Percentiles rank a stretch among this genome's conserved stretches.
Evolutionary conservation across 2,888 invertebrate genomes (phyloP).

Genomic region (Prenolepis imparis): DNA sequence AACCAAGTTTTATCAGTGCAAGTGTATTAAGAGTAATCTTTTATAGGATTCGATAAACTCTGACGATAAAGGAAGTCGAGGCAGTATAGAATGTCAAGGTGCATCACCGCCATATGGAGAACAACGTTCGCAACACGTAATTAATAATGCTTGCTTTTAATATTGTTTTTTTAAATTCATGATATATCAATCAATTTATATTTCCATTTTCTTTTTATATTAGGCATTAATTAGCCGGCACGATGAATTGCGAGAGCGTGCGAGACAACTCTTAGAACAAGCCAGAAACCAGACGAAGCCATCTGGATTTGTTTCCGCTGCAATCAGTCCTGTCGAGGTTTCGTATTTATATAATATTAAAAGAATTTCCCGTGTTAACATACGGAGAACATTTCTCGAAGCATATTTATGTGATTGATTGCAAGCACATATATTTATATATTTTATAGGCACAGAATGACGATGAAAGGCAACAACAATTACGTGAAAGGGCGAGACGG

Average conservation of each 20-base stretch:
- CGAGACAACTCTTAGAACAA: slow-evolving; percentile 93
- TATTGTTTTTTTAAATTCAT: slow-evolving; percentile 11
- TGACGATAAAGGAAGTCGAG: slow-evolving; percentile 81
- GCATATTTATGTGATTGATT: neutral
- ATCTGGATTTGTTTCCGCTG: slow-evolving; percentile 86
- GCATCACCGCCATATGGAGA: slow-evolving; percentile 82
- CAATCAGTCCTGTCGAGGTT: slow-evolving; percentile 88
- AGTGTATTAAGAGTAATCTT: slow-evolving; percentile 38
- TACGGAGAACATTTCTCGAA: neutral
- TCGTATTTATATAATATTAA: slow-evolving; percentile 26
- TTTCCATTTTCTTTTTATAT: slow-evolving; percentile 82
- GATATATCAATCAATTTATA: slow-evolving; percentile 18
- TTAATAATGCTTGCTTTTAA: slow-evolving; percentile 61
- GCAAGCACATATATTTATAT: neutral
- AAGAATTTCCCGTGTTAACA: neutral
- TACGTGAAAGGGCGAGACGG: slow-evolving; percentile 95
- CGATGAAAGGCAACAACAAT: slow-evolving; percentile 94
- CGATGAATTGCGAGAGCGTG: slow-evolving; percentile 94
- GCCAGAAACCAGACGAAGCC: slow-evolving; percentile 88
- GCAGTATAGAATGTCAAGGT: slow-evolving; percentile 82
- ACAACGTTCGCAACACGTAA: slow-evolving; percentile 84
- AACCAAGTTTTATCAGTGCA: neutral
- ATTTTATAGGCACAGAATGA: slow-evolving; percentile 88
- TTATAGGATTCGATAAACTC: slow-evolving; percentile 80
- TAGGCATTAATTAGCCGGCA: slow-evolving; percentile 93